Conservation (phyloP, 2,888 invertebrate species). For the Cremastobaeus sp. region DNA sequence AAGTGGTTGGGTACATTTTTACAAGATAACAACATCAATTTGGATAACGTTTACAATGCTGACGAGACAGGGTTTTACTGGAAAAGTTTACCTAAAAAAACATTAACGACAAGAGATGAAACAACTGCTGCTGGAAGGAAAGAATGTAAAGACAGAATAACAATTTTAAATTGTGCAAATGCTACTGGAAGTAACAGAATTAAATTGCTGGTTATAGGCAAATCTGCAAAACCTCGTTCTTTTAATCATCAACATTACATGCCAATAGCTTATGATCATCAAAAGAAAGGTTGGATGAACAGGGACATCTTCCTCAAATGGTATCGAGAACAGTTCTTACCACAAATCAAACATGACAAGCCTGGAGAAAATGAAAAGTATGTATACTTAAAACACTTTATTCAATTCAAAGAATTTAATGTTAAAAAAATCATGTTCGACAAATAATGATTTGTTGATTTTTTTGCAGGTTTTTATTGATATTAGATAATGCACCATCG, state of each 20-base stretch:
- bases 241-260: background rate
- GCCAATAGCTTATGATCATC: background rate
- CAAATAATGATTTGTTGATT: too few species aligned
- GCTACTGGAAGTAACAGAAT: background rate
- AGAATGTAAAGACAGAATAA: background rate
- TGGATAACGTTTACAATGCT: background rate
- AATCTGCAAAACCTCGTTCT: background rate
- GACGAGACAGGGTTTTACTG: background rate
- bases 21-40: background rate
- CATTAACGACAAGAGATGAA: background rate
- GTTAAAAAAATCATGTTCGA: too few species aligned
- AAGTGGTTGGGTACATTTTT: background rate
- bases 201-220: background rate
- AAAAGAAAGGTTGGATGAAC: constrained; percentile 3
- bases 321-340: background rate
- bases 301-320: background rate
- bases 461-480: background rate
- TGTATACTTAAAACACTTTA: background rate
- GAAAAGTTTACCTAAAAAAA: background rate
- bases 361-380: constrained; percentile 1
- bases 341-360: background rate
- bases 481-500: constrained; percentile 2
- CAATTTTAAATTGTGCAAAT: background rate
- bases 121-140: constrained; percentile 1
- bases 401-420: too few species aligned